Evolutionary conservation across 2,888 invertebrate species (phyloP), one percentile per base, ranked within the genome.

Genomic region (Drosophila percnosoma): DNA sequence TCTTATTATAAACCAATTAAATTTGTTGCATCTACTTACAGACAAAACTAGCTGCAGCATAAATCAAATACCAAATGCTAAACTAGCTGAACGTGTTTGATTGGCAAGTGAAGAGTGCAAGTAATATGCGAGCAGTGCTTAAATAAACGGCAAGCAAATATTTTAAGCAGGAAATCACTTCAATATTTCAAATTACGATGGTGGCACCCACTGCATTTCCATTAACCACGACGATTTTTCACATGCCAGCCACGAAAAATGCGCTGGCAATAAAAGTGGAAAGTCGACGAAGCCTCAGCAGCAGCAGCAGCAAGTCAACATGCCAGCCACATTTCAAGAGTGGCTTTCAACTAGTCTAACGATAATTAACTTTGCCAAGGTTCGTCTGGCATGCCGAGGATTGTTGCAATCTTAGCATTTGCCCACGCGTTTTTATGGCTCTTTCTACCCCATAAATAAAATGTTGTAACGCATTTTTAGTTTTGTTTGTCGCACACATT

Each of bases 301-400:
- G 27, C 24, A 11, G 33, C 42, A 27, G 33, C 24, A 13, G 33
- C 45, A 27, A 38, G 52, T 38, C 57, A 62, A 51, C 33, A 36
- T 45, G 62, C 27, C 48, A 49, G 64, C 69, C 24, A 45, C 65
- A 69, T 71, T 66, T 73, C 58, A 68, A 45, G 36, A 57, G 59
- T 53, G 72, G 71, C 77, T 69, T 78, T 58, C 61, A 66, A 38
- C 38, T n/a, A n/a, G 7, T 60, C 68, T 88, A 90, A 90, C 86
- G 80, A 90, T 83, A 86, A 87, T 87, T 75, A 87, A 88, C 80
- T 80, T 90, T 80, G 68, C 60, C 80, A 72, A 80, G 82, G 75
- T 76, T 42, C 27, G 36, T 18, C 51, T 51, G 59, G 33, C 58
- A 38, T 51, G 53, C 64, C 67, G 24, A 31, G 52, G 58, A 61